These are phyloP conservation scores for Tiaroga cobitis DNA, from an alignment of 2,797 vertebrate species.

Conservation along the genomic window DNA sequence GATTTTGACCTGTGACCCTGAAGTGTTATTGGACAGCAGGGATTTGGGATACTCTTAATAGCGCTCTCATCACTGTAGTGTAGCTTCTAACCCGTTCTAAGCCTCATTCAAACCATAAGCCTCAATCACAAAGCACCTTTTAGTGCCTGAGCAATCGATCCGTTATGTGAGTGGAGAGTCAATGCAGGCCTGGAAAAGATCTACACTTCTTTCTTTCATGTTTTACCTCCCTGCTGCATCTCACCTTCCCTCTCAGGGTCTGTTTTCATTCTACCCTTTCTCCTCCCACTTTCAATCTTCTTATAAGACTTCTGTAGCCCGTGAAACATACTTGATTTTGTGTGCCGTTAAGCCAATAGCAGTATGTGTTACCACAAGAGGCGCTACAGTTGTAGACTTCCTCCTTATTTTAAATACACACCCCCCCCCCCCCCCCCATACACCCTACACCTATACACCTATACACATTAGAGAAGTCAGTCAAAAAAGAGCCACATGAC, in stretches of 20 bases:
- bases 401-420: not conserved
- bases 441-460: too few relatives aligned
- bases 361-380: not conserved
- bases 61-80: conserved; percentile 2
- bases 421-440: too few relatives aligned
- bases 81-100: conserved; percentile 32
- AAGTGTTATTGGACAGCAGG: conserved; percentile 8
- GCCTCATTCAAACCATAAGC: conserved; percentile 34
- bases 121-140: conserved; percentile 48
- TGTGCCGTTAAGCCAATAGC: not conserved
- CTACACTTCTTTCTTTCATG: conserved; percentile 28
- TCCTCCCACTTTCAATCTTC: not conserved
- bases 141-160: conserved; percentile 24
- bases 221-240: conserved; percentile 8
- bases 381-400: not conserved
- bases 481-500: not conserved
- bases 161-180: conserved; percentile 35
- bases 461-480: too few relatives aligned
- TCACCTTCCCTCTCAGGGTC: not conserved
- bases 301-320: not conserved
- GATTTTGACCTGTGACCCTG: conserved; percentile 13
- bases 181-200: conserved; percentile 28
- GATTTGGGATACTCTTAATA: conserved; percentile 4
- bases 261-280: not conserved
- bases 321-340: not conserved